Conservation (phyloP, 2,888 invertebrate species). For the Alitta virens region DNA sequence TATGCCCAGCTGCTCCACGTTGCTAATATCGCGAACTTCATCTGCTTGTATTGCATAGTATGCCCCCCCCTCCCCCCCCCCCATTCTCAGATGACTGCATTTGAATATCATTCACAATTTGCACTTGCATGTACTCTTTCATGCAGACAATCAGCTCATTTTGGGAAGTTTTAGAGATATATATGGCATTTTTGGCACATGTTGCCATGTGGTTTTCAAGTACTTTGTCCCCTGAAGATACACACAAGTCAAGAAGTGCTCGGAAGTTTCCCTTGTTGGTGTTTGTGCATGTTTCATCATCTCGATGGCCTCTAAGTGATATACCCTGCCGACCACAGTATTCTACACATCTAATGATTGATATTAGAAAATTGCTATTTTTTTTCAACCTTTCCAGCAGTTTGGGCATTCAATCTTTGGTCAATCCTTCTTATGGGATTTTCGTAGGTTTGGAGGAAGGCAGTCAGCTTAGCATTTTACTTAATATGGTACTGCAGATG, state of each 20-base stretch:
- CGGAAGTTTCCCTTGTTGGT: neutral
- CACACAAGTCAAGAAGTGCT: no score
- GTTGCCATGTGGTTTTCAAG: constrained; percentile 8
- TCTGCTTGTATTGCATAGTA: constrained; percentile 9
- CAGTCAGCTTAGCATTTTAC: no score
- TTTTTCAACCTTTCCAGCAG: neutral
- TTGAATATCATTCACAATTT: constrained; percentile 11
- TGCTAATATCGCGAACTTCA: constrained; percentile 7
- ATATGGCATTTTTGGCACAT: constrained; percentile 13
- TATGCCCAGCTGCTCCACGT: constrained; percentile 11
- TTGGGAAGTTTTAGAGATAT: constrained; percentile 12
- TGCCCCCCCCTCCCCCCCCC: no score
- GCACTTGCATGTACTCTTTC: constrained; percentile 6
- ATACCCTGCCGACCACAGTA: constrained; percentile 15
- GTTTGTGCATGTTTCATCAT: constrained; percentile 4
- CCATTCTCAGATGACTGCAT: neutral
- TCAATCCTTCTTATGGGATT: no score
- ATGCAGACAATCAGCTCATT: constrained; percentile 12
- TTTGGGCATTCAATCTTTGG: no score
- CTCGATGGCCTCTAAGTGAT: constrained; percentile 17
- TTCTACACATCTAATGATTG: constrained; percentile 5
- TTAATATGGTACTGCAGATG: no score
- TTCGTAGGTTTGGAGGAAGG: no score
- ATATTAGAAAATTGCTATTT: constrained; percentile 5
- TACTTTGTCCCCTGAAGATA: neutral